Evolutionary conservation across 2,888 invertebrate species (phyloP), one percentile per base, ranked within the genome.

Genomic region (Eudasyphora cyanicolor): DNA sequence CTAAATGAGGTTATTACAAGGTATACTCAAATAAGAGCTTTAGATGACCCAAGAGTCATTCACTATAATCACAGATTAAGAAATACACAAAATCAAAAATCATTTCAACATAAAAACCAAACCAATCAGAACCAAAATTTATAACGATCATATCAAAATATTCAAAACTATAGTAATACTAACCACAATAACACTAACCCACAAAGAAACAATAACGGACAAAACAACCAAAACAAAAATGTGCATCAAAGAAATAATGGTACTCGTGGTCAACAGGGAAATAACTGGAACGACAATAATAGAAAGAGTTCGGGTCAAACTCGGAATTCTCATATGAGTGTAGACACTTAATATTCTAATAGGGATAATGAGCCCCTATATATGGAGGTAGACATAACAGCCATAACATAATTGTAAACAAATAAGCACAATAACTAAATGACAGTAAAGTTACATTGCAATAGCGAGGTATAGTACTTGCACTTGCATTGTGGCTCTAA

Each of bases 1-100:
- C 51, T 51, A 51, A 51, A 51, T 51, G 51, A 51, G 10, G 51
- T 51, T 51, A 51, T 51, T 19, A 51, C 51, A 51, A 51, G 51
- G 4, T 51, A 51, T 51, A 51, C 10, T n/a, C 49, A 49, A 49
- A 49, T 49, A 49, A 49, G 49, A 49, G 49, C 49, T 49, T n/a
- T 8, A n/a, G 49, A 49, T 49, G 49, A 49, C 49, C n/a, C n/a
- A 49, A 49, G 49, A n/a, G 49, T n/a, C 49, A 49, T 49, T 14
- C 49, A 49, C n/a, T 49, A 14, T 49, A 49, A n/a, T 12, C 49
- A 49, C n/a, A 49, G n/a, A n/a, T n/a, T 10, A 49, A 49, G 14
- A 49, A n/a, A 49, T 14, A 49, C n/a, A 12, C 49, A 8, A 14
- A 49, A 4, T 49, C 49, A 49, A 8, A 49, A 49, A 10, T n/a